These are phyloP conservation scores for Etheostoma spectabile DNA, from an alignment of 2,113 vertebrate species.

Conservation along the genomic window DNA sequence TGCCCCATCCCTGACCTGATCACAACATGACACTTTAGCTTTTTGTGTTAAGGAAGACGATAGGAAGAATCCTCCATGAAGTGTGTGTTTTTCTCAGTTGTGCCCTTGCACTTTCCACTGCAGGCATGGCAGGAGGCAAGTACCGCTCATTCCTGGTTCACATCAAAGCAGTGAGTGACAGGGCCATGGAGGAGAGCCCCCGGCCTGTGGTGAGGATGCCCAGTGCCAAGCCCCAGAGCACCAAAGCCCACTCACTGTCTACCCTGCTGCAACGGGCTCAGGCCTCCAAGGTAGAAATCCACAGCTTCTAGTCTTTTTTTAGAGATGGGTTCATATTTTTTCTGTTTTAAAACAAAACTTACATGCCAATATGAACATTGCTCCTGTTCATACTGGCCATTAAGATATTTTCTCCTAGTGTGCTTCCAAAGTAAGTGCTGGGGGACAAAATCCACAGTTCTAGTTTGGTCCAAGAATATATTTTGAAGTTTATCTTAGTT, in stretches of 20 bases:
- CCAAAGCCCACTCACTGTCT: slow-evolving; percentile 94
- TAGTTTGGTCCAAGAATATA: neutral
- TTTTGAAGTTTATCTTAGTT: neutral
- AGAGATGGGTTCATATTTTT: neutral
- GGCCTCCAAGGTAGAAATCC: slow-evolving; percentile 91
- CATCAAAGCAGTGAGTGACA: slow-evolving; percentile 95
- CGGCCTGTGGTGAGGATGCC: slow-evolving; percentile 94
- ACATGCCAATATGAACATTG: neutral
- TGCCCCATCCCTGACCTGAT: neutral
- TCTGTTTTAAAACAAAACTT: neutral
- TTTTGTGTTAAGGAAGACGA: neutral
- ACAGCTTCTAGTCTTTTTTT: neutral
- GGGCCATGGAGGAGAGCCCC: slow-evolving; percentile 90
- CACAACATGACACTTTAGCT: neutral
- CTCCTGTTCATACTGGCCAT: neutral
- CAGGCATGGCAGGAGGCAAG: slow-evolving; percentile 98
- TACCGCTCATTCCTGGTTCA: slow-evolving; percentile 99
- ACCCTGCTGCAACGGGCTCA: slow-evolving; percentile 95
- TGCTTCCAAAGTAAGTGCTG: neutral
- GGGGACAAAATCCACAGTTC: neutral
- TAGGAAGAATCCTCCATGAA: neutral
- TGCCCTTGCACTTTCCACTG: neutral
- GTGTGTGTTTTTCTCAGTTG: slow-evolving; percentile 1
- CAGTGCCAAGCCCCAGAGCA: slow-evolving; percentile 90
- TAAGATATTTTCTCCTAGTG: neutral